Evolutionary conservation across 2,888 invertebrate genomes (phyloP).

Genomic region (Rhabditophanes sp.): DNA sequence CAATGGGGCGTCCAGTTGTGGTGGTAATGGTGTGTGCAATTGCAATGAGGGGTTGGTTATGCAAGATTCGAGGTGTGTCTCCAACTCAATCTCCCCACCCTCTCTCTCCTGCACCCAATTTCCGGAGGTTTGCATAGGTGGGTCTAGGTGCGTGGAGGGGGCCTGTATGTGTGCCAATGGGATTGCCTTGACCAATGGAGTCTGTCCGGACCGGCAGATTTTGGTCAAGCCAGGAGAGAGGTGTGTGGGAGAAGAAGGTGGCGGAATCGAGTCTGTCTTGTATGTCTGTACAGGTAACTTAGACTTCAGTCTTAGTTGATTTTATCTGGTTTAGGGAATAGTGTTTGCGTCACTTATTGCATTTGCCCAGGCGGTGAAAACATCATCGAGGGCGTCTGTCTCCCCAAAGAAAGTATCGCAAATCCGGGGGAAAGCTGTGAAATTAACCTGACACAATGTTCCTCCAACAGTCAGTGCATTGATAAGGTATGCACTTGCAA

Average conservation of each 20-base stretch:
- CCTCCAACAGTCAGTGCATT: constrained; percentile 31
- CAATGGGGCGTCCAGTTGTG: constrained; percentile 33
- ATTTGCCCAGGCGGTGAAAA: not conserved
- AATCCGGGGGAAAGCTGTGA: constrained; percentile 34
- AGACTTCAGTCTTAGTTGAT: constrained; percentile 2
- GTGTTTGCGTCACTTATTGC: no score
- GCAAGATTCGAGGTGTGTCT: constrained; percentile 20
- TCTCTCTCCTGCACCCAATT: not conserved
- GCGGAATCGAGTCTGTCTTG: not conserved
- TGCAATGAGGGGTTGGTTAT: constrained; percentile 30
- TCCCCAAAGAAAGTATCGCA: constrained; percentile 13
- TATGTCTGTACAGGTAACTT: constrained; percentile 4
- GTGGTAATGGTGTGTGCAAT: constrained; percentile 20
- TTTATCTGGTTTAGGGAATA: no score
- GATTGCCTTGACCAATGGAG: constrained; percentile 1
- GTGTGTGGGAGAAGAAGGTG: not conserved
- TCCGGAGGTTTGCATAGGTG: constrained; percentile 1
- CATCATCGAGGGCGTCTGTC: constrained; percentile 6
- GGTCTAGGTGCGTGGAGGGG: constrained; percentile 4
- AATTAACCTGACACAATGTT: constrained; percentile 26
- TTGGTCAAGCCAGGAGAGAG: not conserved
- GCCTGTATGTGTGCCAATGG: constrained; percentile 1
- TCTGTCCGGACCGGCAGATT: constrained; percentile 1
- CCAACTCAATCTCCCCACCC: constrained; percentile 1
- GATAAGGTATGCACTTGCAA: constrained; percentile 32